Percentiles rank a stretch among this genome's conserved stretches.
phyloP scores from a whole-genome alignment of 2,888 invertebrate species.

The Hylaea fasciaria region DNA sequence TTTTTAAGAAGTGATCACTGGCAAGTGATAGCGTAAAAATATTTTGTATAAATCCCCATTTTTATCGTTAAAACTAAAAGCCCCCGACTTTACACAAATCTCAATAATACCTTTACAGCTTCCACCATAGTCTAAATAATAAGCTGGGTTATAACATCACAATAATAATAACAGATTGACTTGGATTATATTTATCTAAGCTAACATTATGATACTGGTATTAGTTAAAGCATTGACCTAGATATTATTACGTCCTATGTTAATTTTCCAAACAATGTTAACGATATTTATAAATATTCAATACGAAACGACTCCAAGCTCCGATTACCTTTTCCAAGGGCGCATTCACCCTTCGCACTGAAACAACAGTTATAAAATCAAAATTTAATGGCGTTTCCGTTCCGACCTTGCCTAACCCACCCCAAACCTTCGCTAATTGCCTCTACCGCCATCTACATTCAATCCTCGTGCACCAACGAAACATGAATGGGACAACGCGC shows the following conservation, averaged over 20 bases:
- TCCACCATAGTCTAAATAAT: no score
- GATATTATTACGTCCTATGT: neutral
- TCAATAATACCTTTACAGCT: no score
- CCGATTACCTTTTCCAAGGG: slow-evolving; percentile 20
- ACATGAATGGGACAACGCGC: slow-evolving; percentile 74
- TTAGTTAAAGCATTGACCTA: neutral
- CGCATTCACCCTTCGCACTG: slow-evolving; percentile 35
- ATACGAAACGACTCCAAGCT: slow-evolving; percentile 4
- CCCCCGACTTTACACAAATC: no score
- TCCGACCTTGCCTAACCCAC: slow-evolving; percentile 36
- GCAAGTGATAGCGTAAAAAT: no score
- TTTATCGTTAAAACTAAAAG: no score
- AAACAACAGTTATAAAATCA: slow-evolving; percentile 41
- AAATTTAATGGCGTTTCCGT: slow-evolving; percentile 34
- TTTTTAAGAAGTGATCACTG: no score
- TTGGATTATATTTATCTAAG: no score
- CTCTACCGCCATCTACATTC: slow-evolving; percentile 67
- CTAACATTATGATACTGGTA: no score
- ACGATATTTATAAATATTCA: slow-evolving; percentile 8
- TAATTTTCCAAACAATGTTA: slow-evolving; percentile 1
- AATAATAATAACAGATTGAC: no score
- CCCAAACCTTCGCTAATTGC: slow-evolving; percentile 47
- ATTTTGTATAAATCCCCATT: no score
- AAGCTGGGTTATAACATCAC: no score
- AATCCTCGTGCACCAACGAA: slow-evolving; percentile 44